phyloP scores from a whole-genome alignment of 2,797 vertebrate species.

The Synaphobranchus kaupii region DNA sequence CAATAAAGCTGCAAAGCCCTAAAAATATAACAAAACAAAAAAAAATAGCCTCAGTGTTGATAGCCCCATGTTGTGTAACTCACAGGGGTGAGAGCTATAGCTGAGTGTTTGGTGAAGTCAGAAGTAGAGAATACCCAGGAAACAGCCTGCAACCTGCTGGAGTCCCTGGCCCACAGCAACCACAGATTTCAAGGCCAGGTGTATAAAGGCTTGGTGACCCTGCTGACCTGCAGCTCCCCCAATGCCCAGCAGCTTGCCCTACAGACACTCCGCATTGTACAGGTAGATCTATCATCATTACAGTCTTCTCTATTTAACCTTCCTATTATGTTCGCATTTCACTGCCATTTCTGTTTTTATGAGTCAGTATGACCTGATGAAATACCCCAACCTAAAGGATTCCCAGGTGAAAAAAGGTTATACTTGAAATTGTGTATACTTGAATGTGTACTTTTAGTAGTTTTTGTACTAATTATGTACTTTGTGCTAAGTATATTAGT shows the following conservation, averaged over 20 bases:
- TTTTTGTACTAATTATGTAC: too few species aligned
- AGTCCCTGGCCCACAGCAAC: constrained; percentile 71
- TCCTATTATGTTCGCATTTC: too few species aligned
- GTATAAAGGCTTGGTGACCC: constrained; percentile 74
- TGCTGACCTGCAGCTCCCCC: constrained; percentile 69
- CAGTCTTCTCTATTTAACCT: neutral
- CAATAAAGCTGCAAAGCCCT: too few species aligned
- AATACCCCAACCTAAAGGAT: too few species aligned
- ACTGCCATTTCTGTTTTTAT: too few species aligned
- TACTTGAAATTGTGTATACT: too few species aligned
- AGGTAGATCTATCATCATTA: constrained; percentile 64
- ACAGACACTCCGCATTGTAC: constrained; percentile 66
- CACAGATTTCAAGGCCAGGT: constrained; percentile 79
- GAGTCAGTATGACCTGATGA: too few species aligned
- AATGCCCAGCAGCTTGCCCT: constrained; percentile 75
- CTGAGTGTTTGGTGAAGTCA: constrained; percentile 72
- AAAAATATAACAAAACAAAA: too few species aligned
- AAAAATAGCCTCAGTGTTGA: neutral
- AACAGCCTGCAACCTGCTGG: constrained; percentile 68
- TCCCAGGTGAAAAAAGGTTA: too few species aligned
- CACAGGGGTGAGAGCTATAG: constrained; percentile 72
- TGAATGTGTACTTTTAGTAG: too few species aligned
- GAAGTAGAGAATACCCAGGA: constrained; percentile 71
- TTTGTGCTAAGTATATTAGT: too few species aligned
- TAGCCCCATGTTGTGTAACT: constrained; percentile 9